These are phyloP conservation scores for Neria commutata DNA, from an alignment of 2,888 invertebrate species.

Conservation along the genomic window DNA sequence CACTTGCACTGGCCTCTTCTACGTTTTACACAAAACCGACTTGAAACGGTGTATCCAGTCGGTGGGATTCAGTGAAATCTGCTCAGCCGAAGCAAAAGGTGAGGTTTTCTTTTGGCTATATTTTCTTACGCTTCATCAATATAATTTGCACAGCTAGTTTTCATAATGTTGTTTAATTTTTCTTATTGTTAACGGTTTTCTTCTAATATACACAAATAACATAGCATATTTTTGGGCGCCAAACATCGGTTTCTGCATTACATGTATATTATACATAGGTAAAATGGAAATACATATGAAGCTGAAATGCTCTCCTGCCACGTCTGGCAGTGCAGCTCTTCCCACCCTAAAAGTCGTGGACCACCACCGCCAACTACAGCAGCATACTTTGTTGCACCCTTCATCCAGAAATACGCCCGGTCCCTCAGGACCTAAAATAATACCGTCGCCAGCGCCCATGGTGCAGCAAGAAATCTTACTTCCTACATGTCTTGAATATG, in stretches of 20 bases:
- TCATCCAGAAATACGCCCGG: no score
- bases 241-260: no score
- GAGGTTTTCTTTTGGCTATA: background rate
- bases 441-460: slow-evolving; percentile 11
- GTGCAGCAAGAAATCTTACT: background rate
- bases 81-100: background rate
- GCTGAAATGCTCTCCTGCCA: slow-evolving; percentile 35
- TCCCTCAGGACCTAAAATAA: no score
- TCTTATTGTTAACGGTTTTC: background rate
- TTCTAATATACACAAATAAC: no score
- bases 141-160: background rate
- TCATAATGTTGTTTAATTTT: background rate
- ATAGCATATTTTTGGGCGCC: no score
- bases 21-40: background rate
- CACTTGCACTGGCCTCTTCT: background rate
- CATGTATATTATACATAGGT: background rate
- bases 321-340: slow-evolving; percentile 29
- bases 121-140: background rate
- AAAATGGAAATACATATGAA: slow-evolving; percentile 41
- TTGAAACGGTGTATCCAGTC: background rate
- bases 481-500: slow-evolving; percentile 21
- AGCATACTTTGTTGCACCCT: slow-evolving; percentile 23
- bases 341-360: slow-evolving; percentile 39
- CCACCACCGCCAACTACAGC: slow-evolving; percentile 35
- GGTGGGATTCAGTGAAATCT: background rate